Percentiles rank a stretch among this genome's conserved stretches.
These are phyloP conservation scores for Psilopsiagon aymara DNA, from an alignment of 2,113 vertebrate genomes.

Conservation along the genomic window DNA sequence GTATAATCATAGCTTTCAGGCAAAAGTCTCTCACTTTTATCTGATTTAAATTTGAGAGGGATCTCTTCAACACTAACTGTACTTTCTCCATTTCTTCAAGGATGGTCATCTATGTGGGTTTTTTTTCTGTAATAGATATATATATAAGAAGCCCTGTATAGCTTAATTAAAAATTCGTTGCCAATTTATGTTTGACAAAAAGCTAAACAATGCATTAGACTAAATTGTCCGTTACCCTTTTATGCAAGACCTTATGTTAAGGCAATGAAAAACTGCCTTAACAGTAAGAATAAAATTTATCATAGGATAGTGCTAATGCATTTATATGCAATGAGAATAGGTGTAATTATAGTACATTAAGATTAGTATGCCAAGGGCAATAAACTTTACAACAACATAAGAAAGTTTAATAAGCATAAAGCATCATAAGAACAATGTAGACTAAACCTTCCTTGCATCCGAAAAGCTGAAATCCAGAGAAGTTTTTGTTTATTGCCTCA, in stretches of 20 bases:
- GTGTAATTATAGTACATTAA: constrained; percentile 69
- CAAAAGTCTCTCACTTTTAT: not conserved
- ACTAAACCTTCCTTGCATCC: constrained; percentile 66
- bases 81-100: not conserved
- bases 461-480: constrained; percentile 74
- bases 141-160: not conserved
- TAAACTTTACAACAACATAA: constrained; percentile 70
- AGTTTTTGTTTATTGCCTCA: constrained; percentile 74
- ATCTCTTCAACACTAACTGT: not conserved
- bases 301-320: constrained; percentile 24
- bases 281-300: constrained; percentile 55
- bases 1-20: not conserved
- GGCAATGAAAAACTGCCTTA: constrained; percentile 39
- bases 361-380: constrained; percentile 52
- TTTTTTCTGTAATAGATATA: not conserved
- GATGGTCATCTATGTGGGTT: not conserved
- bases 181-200: constrained; percentile 27
- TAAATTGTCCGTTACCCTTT: constrained; percentile 40
- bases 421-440: constrained; percentile 64
- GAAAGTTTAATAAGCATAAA: constrained; percentile 73
- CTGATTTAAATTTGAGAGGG: not conserved
- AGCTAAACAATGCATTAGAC: constrained; percentile 53
- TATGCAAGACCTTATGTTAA: not conserved
- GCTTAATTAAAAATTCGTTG: constrained; percentile 34
- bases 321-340: constrained; percentile 44